Evolutionary conservation across 1,140 invertebrate genomes (phyloP).

Genomic region (Euschistus heros): DNA sequence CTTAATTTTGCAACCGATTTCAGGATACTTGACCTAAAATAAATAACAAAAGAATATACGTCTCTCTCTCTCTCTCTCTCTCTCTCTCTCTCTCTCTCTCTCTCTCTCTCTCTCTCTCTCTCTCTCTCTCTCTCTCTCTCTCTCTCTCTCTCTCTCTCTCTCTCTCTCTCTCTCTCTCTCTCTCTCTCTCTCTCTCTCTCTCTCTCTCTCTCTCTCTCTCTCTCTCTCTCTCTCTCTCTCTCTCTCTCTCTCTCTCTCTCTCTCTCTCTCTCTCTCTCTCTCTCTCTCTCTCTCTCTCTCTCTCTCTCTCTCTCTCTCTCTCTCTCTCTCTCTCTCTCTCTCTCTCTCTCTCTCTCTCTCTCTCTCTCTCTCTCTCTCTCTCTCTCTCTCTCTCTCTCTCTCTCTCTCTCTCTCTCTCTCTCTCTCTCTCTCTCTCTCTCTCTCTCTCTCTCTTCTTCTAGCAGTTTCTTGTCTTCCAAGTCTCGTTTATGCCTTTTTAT

Average conservation of each 20-base stretch:
- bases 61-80: neutral
- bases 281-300: neutral
- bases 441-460: conserved; percentile 23
- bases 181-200: neutral
- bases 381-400: neutral
- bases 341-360: conserved; percentile 12
- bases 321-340: neutral
- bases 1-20: too few species aligned
- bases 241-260: neutral
- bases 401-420: conserved; percentile 25
- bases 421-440: conserved; percentile 30
- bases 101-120: neutral
- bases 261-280: neutral
- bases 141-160: neutral
- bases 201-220: neutral
- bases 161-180: neutral
- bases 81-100: neutral
- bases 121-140: neutral
- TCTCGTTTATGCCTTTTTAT: too few species aligned
- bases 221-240: neutral
- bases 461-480: neutral
- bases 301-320: neutral
- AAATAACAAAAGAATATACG: too few species aligned
- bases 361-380: conserved; percentile 20
- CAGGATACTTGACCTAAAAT: too few species aligned